phyloP scores from a whole-genome alignment of 2,113 vertebrate species.

The Cephalopterus ornatus region DNA sequence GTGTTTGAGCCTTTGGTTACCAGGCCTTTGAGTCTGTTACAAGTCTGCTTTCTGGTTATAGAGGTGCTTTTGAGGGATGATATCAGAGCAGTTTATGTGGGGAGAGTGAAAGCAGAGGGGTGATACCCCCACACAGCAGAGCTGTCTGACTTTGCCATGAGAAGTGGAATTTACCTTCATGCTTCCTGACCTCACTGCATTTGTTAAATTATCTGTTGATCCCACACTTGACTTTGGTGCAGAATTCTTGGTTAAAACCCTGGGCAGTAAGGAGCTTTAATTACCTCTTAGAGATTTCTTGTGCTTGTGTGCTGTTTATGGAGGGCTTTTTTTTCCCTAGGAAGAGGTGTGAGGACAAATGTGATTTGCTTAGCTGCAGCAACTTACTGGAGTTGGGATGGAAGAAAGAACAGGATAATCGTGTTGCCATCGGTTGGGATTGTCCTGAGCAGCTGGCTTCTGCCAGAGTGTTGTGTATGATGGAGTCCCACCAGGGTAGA shows the following conservation, averaged over 20 bases:
- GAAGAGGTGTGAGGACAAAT: not conserved
- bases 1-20: not conserved
- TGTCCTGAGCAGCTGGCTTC: not conserved
- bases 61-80: not conserved
- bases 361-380: not conserved
- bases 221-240: not conserved
- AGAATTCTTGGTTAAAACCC: not conserved
- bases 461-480: fast-evolving
- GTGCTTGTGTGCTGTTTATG: not conserved
- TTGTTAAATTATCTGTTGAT: not conserved
- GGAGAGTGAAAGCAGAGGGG: not conserved
- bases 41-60: not conserved
- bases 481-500: not conserved
- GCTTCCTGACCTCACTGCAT: not conserved
- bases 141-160: not conserved
- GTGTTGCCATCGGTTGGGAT: not conserved
- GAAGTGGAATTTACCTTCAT: not conserved
- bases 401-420: not conserved
- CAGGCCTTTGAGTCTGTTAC: not conserved
- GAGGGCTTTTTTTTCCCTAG: not conserved
- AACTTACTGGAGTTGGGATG: not conserved
- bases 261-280: not conserved
- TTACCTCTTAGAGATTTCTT: not conserved
- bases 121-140: not conserved
- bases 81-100: not conserved